A percentile compares a stretch with the other conserved stretches of the same genome.
phyloP scores from a whole-genome alignment of 2,797 vertebrate species.

The Eutrigla gurnardus region DNA sequence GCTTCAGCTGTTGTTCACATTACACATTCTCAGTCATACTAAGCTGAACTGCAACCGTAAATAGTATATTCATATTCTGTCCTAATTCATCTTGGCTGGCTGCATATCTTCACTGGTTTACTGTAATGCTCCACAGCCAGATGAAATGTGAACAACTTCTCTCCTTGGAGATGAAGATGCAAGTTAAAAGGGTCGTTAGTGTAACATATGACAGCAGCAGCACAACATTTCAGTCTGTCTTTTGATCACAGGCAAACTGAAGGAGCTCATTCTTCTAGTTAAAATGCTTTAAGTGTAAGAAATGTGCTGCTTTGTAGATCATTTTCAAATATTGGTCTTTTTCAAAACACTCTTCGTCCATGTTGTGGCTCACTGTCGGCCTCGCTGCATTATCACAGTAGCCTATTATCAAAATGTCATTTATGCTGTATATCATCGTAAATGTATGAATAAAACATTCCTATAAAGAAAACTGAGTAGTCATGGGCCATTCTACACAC shows the following conservation, averaged over 20 bases:
- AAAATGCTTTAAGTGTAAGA: slow-evolving; percentile 24
- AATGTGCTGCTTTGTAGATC: slow-evolving; percentile 39
- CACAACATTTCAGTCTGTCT: slow-evolving; percentile 11
- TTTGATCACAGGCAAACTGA: slow-evolving; percentile 23
- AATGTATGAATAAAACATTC: slow-evolving; percentile 73
- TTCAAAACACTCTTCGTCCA: background rate
- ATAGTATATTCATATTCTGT: background rate
- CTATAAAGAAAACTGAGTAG: slow-evolving; percentile 44
- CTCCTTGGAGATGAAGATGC: slow-evolving; percentile 5
- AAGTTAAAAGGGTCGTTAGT: background rate
- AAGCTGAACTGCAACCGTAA: slow-evolving; percentile 14
- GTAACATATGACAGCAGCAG: slow-evolving; percentile 17
- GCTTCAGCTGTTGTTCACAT: background rate
- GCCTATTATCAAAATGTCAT: slow-evolving; percentile 64
- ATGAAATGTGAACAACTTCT: slow-evolving; percentile 42
- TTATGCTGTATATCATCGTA: slow-evolving; percentile 63
- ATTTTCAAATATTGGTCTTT: slow-evolving; percentile 25
- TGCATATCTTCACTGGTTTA: slow-evolving; percentile 9
- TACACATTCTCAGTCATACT: background rate
- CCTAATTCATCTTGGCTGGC: background rate
- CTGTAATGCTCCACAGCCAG: slow-evolving; percentile 13
- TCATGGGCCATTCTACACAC: background rate
- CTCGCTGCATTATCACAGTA: slow-evolving; percentile 63
- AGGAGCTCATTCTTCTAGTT: slow-evolving; percentile 17
- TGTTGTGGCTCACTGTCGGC: slow-evolving; percentile 23